A percentile compares a stretch with the other conserved stretches of the same genome.
Conservation (phyloP, 1,140 invertebrate species). For the Apis laboriosa region DNA sequence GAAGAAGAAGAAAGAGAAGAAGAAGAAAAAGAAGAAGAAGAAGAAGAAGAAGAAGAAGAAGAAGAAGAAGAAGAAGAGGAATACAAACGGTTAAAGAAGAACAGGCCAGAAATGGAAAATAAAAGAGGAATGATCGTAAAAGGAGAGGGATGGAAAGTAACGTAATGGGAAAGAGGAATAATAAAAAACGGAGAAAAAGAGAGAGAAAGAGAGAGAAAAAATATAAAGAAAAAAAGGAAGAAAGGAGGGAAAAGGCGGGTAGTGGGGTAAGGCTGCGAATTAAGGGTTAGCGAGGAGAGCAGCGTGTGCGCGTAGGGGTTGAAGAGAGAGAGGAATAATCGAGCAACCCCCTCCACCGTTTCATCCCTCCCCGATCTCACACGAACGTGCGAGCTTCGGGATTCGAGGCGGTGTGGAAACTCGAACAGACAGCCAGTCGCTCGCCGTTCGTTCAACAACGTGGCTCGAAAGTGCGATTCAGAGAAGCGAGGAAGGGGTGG, state of each 20-base stretch:
- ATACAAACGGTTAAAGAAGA: no score
- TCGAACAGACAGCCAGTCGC: conserved; percentile 78
- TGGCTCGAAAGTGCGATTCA: conserved; percentile 61
- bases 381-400: conserved; percentile 68
- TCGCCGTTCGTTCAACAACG: conserved; percentile 79
- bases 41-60: background rate
- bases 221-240: background rate
- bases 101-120: no score
- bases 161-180: conserved; percentile 5
- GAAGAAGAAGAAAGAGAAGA: background rate
- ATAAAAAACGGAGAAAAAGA: background rate
- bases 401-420: conserved; percentile 72
- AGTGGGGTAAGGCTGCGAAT: conserved; percentile 51
- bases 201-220: background rate
- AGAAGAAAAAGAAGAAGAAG: background rate
- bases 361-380: conserved; percentile 57
- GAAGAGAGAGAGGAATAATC: conserved; percentile 23
- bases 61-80: background rate
- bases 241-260: conserved; percentile 1
- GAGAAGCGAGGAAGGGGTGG: conserved; percentile 31
- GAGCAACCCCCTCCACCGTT: conserved; percentile 42
- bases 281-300: conserved; percentile 56
- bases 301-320: conserved; percentile 61
- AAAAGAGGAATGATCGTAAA: background rate
- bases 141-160: background rate